Evolutionary conservation across 2,888 invertebrate species (phyloP).

Genomic region (Steinernema scapterisci): DNA sequence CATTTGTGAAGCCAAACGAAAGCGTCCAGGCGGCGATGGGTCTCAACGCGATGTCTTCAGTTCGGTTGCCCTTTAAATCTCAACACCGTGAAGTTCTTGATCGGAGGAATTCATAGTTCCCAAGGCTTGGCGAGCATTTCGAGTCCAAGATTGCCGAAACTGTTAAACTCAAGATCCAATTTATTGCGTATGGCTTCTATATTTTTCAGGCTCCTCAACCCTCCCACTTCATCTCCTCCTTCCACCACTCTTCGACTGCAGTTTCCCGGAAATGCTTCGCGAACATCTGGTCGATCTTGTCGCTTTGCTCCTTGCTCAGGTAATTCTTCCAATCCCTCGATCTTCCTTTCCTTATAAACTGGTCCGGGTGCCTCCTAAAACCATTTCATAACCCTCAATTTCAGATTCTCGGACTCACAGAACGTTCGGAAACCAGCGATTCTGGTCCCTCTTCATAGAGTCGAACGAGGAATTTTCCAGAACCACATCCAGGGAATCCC

Average conservation of each 20-base stretch:
- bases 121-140: no score
- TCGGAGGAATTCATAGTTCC: no score
- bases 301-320: constrained; percentile 52
- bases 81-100: no score
- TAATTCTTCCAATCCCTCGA: constrained; percentile 58
- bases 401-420: neutral
- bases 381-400: neutral
- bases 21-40: no score
- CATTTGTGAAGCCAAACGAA: no score
- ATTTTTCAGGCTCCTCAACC: neutral
- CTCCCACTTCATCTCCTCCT: neutral
- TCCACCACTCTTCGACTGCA: constrained; percentile 35
- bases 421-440: constrained; percentile 52
- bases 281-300: constrained; percentile 43
- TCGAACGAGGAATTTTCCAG: constrained; percentile 48
- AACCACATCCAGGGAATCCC: constrained; percentile 38
- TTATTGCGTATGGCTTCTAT: no score
- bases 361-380: constrained; percentile 43
- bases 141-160: no score
- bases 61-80: no score
- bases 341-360: constrained; percentile 57
- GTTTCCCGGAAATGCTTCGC: constrained; percentile 9
- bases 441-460: constrained; percentile 57
- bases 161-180: no score
- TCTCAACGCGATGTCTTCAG: no score